Conservation (phyloP, 2,113 vertebrate species). For the Origma solitaria region DNA sequence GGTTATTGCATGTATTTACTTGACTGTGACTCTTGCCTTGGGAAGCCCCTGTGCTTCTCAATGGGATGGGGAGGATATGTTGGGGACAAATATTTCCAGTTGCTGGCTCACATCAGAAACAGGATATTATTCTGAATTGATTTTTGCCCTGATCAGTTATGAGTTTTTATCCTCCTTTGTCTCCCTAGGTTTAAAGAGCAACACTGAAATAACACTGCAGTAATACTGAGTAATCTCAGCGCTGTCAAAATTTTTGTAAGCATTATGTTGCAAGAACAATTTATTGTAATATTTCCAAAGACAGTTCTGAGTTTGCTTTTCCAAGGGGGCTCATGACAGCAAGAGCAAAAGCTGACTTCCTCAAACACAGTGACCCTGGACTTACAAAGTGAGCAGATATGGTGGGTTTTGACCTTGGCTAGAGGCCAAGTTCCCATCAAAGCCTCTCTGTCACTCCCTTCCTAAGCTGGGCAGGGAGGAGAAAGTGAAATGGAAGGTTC, state of each 20-base stretch:
- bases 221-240: not conserved
- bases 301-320: not conserved
- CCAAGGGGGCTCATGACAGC: not conserved
- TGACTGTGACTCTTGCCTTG: not conserved
- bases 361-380: not conserved
- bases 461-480: not conserved
- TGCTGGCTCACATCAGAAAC: not conserved
- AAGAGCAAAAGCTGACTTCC: not conserved
- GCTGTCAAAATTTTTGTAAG: not conserved
- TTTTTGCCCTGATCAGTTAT: not conserved
- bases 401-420: not conserved
- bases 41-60: not conserved
- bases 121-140: not conserved
- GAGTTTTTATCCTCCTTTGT: not conserved
- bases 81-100: not conserved
- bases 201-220: not conserved
- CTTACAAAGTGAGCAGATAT: not conserved
- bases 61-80: not conserved
- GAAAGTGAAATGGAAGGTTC: not conserved
- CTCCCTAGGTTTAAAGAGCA: not conserved
- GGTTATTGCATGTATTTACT: not conserved
- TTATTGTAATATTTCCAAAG: not conserved
- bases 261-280: not conserved
- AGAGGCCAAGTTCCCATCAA: not conserved
- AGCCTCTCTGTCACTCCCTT: not conserved